Percentiles rank a stretch among this genome's conserved stretches.
Evolutionary conservation across 2,113 vertebrate genomes (phyloP).

Genomic region (Macroglossus sobrinus): DNA sequence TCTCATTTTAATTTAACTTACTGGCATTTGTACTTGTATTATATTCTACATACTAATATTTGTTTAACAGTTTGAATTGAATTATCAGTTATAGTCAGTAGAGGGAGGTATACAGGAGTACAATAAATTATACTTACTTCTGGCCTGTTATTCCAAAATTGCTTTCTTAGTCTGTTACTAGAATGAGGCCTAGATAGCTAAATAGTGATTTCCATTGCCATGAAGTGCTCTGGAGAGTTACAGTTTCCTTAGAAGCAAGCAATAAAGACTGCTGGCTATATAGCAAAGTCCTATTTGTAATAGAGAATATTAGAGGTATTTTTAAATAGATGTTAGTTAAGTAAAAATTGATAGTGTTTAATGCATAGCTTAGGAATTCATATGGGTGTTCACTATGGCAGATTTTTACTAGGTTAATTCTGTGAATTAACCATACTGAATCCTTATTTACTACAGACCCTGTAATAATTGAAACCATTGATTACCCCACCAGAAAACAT

Average conservation of each 20-base stretch:
- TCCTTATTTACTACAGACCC: not conserved
- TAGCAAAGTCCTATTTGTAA: not conserved
- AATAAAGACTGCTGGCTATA: not conserved
- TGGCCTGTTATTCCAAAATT: slow-evolving; percentile 17
- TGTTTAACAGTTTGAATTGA: slow-evolving; percentile 34
- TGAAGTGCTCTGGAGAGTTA: not conserved
- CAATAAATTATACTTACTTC: slow-evolving; percentile 9
- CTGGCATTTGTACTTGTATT: slow-evolving; percentile 15
- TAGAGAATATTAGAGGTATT: slow-evolving; percentile 32
- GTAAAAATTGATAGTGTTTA: slow-evolving; percentile 30
- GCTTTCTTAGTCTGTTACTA: not conserved
- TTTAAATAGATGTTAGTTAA: slow-evolving; percentile 45
- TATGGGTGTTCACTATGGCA: not conserved
- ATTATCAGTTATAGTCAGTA: slow-evolving; percentile 64
- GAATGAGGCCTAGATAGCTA: not conserved
- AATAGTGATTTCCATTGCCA: not conserved
- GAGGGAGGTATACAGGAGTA: slow-evolving; percentile 70
- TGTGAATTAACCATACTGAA: not conserved
- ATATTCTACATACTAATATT: not conserved
- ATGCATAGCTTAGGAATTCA: not conserved
- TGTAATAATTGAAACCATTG: slow-evolving; percentile 10
- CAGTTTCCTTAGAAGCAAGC: not conserved
- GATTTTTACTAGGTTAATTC: slow-evolving; percentile 15
- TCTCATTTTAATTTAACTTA: slow-evolving; percentile 51
- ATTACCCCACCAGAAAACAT: not conserved